Base-by-base conservation (phyloP, 2,797 vertebrate genomes). In the Peromyscus attwateri region DNA sequence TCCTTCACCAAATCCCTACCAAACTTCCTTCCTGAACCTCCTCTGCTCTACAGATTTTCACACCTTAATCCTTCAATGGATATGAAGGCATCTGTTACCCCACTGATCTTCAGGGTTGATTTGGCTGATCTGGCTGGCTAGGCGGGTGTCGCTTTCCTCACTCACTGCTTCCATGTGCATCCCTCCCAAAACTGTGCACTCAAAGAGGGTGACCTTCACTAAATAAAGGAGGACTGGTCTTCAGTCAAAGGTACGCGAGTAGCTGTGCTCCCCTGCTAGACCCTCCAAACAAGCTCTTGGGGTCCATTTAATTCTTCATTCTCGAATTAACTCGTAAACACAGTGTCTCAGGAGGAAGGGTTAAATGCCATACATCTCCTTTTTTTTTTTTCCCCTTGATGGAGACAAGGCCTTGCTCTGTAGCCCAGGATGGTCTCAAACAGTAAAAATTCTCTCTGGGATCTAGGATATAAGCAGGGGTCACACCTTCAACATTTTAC, bases 11-110 rank as follows among this genome's bases (percentile, higher is more conserved):
- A 95, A 81, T 81, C 68, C 77, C 57, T 70, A 87, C 46, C 34
- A 75, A 31, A 88, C 77, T 89, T 96, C 87, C 71, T 88, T 97
- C 91, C 79, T 70, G 76, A 91, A 64, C 37, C 64, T 91, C 66
- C 95, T 91, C 83, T 92, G n/a, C 62, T 82, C 52, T 57, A 55
- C 31, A 82, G 21, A 60, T 27, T 82, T 60, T 37, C 80, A 60
- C 23, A 79, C 16, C 16, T 79, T 52, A 79, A 21, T 21, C 76
- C 29, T 79, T 17, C 46, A 34, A 52, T 5, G 9, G 76, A 52
- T 34, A 29, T 52, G 43, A 79, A 31, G 31, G 29, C 27, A 79
- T 52, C 76, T 79, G 76, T 79, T 31, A 52, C 29, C 25, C 46
- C 29, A 52, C 13, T 52, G 14, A 79, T 79, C 76, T 79, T 31